These are phyloP conservation scores for Pipra filicauda DNA, from an alignment of 2,113 vertebrate genomes.

Conservation along the genomic window DNA sequence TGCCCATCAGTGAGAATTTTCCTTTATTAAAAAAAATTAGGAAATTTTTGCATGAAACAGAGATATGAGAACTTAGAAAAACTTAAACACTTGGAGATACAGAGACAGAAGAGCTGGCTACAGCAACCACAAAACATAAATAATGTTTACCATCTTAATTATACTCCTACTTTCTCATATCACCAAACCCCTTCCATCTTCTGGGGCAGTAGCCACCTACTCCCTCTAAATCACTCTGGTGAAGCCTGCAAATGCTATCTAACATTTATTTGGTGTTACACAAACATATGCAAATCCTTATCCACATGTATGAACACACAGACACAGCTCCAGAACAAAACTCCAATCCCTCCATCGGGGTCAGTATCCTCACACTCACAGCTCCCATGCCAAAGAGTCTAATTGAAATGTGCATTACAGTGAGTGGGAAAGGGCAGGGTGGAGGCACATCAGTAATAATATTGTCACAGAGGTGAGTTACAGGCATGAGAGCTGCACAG, in stretches of 20 bases:
- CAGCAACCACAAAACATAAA: not conserved
- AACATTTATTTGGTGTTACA: not conserved
- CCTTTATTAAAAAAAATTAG: not conserved
- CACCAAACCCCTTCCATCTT: not conserved
- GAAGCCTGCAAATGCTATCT: not conserved
- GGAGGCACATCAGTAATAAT: not conserved
- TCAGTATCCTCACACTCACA: not conserved
- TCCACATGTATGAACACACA: not conserved
- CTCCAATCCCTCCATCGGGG: not conserved
- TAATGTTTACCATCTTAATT: conserved; percentile 18
- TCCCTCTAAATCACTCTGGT: not conserved
- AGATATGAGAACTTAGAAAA: not conserved
- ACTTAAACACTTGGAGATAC: not conserved
- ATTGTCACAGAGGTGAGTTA: not conserved
- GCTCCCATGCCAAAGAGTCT: not conserved
- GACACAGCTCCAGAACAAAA: not conserved
- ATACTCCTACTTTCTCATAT: not conserved
- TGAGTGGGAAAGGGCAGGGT: not conserved
- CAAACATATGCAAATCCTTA: conserved; percentile 1
- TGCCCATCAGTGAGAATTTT: not conserved
- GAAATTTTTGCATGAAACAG: not conserved
- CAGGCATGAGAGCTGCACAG: not conserved
- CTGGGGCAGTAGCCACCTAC: conserved; percentile 38
- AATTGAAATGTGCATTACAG: not conserved
- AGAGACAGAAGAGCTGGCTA: not conserved